These are phyloP conservation scores for Axinella damicornis DNA, from an alignment of 37 sponge, comb jelly and placozoan species.

Conservation along the genomic window DNA sequence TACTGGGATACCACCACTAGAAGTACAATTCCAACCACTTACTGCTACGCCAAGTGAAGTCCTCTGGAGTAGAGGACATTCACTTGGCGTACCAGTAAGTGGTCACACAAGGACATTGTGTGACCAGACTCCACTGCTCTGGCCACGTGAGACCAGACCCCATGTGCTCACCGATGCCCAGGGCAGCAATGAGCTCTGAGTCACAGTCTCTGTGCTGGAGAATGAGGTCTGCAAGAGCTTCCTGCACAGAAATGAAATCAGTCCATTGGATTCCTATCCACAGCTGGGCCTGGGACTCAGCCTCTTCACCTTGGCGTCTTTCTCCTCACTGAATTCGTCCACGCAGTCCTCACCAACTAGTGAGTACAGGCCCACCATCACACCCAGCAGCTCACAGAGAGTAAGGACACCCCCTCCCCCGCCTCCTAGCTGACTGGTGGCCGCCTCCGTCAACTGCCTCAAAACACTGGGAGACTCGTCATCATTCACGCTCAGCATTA, in stretches of 20 bases:
- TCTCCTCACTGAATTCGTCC: conserved; percentile 1
- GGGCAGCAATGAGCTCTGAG: neutral
- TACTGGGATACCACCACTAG: neutral
- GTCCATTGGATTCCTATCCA: too few species aligned
- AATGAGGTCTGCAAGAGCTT: conserved; percentile 27
- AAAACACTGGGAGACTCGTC: conserved; percentile 23
- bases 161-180: conserved; percentile 26
- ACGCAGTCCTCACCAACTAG: conserved; percentile 29
- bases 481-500: neutral
- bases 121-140: too few species aligned
- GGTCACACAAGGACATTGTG: too few species aligned
- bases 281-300: too few species aligned
- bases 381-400: conserved; percentile 40
- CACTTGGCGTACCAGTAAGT: too few species aligned
- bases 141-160: too few species aligned
- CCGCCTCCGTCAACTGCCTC: conserved; percentile 15
- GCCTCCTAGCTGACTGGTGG: neutral
- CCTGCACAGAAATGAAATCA: conserved; percentile 14
- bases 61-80: too few species aligned
- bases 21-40: too few species aligned
- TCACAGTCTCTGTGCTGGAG: conserved; percentile 41
- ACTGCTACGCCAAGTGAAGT: too few species aligned
- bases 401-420: neutral
- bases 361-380: conserved; percentile 50
- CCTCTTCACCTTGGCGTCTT: conserved; percentile 14